Evolutionary conservation across 2,888 invertebrate species (phyloP).

Genomic region (Habroteleia sp.): DNA sequence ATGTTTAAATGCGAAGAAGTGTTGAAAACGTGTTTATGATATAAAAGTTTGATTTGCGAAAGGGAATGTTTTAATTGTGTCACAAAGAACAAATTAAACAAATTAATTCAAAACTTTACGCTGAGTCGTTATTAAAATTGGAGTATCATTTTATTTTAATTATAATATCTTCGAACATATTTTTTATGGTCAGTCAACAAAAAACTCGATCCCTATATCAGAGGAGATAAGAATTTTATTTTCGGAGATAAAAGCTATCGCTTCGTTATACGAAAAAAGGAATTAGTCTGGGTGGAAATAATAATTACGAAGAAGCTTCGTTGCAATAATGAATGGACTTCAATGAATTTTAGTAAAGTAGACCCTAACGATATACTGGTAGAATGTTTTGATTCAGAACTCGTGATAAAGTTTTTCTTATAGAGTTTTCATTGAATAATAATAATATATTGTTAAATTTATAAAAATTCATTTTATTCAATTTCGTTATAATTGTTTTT

Average conservation of each 20-base stretch:
- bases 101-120: too few relatives aligned
- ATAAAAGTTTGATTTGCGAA: too few relatives aligned
- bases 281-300: conserved; percentile 20
- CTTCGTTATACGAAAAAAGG: conserved; percentile 20
- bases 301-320: conserved; percentile 29
- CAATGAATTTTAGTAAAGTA: conserved; percentile 17
- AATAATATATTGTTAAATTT: too few relatives aligned
- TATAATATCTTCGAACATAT: conserved; percentile 5
- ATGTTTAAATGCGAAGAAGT: not conserved
- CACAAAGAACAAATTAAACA: too few relatives aligned
- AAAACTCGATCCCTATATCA: conserved; percentile 19
- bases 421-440: not conserved
- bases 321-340: conserved; percentile 20
- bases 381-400: too few relatives aligned
- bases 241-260: conserved; percentile 28
- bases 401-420: not conserved
- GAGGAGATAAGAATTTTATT: conserved; percentile 34
- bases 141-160: conserved; percentile 11
- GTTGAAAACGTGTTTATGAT: too few relatives aligned
- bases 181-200: conserved; percentile 3
- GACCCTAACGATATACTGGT: too few relatives aligned
- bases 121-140: too few relatives aligned
- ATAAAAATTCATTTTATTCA: too few relatives aligned
- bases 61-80: too few relatives aligned
- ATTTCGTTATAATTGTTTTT: too few relatives aligned